These are phyloP conservation scores for Amaurobius ferox DNA, from an alignment of 2,888 invertebrate species.

Conservation along the genomic window DNA sequence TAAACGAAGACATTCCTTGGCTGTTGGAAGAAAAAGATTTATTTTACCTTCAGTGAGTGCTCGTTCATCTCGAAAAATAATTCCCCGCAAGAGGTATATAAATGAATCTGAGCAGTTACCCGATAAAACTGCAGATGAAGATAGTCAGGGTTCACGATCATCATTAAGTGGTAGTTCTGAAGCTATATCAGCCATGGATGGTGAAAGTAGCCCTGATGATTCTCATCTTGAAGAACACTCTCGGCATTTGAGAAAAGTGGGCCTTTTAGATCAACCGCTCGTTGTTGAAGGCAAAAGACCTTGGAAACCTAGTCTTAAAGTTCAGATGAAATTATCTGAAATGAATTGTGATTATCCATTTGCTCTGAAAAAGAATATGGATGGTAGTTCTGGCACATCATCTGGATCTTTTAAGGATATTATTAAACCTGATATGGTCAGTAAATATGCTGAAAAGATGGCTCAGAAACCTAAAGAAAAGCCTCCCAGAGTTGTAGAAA, in stretches of 20 bases:
- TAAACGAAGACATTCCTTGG: constrained; percentile 33
- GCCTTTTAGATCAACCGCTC: constrained; percentile 54
- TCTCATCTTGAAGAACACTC: constrained; percentile 30
- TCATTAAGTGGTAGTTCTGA: constrained; percentile 57
- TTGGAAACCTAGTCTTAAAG: constrained; percentile 72
- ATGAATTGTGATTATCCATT: constrained; percentile 61
- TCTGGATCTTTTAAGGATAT: constrained; percentile 69
- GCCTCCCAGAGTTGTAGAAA: constrained; percentile 36
- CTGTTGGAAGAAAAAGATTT: constrained; percentile 37
- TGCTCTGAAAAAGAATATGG: constrained; percentile 43
- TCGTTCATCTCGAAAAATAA: constrained; percentile 64
- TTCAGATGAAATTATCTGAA: constrained; percentile 69
- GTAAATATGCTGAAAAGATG: constrained; percentile 74
- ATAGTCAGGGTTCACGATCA: constrained; percentile 51
- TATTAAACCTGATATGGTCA: constrained; percentile 73
- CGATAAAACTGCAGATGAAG: constrained; percentile 29
- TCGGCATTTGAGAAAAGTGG: constrained; percentile 42
- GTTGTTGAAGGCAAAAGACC: constrained; percentile 69
- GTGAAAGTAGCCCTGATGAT: constrained; percentile 63
- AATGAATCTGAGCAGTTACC: constrained; percentile 46
- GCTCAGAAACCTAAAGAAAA: constrained; percentile 73
- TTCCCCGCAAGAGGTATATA: constrained; percentile 59
- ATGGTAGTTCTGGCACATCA: constrained; percentile 54
- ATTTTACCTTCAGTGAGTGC: constrained; percentile 60
- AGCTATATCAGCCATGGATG: constrained; percentile 66